These are phyloP conservation scores for Chironomus riparius DNA, from an alignment of 2,888 invertebrate species.

Conservation along the genomic window DNA sequence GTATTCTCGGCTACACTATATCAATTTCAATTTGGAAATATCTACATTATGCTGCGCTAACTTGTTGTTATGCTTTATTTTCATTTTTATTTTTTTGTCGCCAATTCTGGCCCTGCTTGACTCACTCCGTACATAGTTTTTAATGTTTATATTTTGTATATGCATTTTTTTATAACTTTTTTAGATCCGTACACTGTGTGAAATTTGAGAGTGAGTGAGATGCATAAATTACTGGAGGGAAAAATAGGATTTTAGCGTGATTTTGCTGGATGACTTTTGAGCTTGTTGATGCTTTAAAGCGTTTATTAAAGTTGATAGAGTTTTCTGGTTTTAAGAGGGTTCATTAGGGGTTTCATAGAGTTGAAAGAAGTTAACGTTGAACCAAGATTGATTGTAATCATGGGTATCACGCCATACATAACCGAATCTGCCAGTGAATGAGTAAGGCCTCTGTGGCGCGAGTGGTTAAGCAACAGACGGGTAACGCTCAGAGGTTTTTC, in stretches of 20 bases:
- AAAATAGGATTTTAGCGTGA: background rate
- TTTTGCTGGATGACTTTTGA: background rate
- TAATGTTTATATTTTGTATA: background rate
- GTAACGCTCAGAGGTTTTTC: no score
- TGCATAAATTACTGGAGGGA: background rate
- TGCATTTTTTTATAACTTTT: background rate
- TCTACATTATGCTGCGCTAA: constrained; percentile 23
- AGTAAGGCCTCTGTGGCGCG: no score
- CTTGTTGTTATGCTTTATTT: background rate
- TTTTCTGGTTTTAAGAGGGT: no score
- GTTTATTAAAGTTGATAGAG: background rate
- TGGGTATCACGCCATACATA: no score
- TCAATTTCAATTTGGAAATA: constrained; percentile 24
- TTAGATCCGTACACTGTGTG: background rate
- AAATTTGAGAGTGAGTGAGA: background rate
- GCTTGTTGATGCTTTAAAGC: background rate
- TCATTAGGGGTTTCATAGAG: no score
- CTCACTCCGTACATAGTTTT: no score
- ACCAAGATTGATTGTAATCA: no score
- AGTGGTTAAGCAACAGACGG: no score
- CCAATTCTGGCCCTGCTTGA: background rate
- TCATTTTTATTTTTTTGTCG: background rate
- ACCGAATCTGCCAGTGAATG: no score
- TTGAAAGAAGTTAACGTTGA: no score
- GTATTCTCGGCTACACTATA: background rate